Evolutionary conservation across 2,113 vertebrate species (phyloP).

Genomic region (Vulpes vulpes): DNA sequence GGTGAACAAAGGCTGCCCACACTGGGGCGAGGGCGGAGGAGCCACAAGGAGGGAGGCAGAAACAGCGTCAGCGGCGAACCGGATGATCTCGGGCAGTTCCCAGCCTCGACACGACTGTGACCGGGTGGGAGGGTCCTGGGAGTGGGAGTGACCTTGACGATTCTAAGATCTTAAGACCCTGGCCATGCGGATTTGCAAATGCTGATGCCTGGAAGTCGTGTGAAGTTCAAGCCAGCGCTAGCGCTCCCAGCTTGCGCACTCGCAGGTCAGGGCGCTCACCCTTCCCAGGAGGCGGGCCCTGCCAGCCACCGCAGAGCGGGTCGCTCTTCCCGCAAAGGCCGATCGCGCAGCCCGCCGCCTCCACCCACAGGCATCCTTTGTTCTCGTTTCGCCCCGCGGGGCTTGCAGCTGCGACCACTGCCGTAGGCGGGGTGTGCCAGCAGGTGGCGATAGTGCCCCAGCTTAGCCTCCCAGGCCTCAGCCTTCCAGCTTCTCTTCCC

Average conservation of each 20-base stretch:
- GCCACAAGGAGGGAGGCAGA: not conserved
- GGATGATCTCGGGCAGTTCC: not conserved
- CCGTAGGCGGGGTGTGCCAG: not conserved
- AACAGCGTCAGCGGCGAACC: too few relatives aligned
- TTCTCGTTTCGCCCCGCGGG: not conserved
- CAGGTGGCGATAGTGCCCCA: constrained; percentile 54
- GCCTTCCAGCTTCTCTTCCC: too few relatives aligned
- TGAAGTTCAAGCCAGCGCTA: not conserved
- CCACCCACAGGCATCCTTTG: not conserved
- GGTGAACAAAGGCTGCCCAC: not conserved
- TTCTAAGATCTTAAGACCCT: not conserved
- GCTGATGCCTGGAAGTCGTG: not conserved
- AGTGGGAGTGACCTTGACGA: not conserved
- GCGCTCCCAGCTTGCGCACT: not conserved
- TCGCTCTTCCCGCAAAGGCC: not conserved
- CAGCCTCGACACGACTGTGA: not conserved
- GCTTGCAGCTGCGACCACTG: not conserved
- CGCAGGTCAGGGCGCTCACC: not conserved
- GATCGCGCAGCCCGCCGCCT: not conserved
- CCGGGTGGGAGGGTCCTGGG: not conserved
- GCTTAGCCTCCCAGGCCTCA: not conserved
- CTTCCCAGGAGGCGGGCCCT: not conserved
- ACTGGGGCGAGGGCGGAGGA: not conserved
- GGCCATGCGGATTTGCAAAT: not conserved
- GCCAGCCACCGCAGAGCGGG: not conserved